These are phyloP conservation scores for Acrocephalus kingi DNA, from an alignment of 2,113 vertebrate species.

Conservation along the genomic window DNA sequence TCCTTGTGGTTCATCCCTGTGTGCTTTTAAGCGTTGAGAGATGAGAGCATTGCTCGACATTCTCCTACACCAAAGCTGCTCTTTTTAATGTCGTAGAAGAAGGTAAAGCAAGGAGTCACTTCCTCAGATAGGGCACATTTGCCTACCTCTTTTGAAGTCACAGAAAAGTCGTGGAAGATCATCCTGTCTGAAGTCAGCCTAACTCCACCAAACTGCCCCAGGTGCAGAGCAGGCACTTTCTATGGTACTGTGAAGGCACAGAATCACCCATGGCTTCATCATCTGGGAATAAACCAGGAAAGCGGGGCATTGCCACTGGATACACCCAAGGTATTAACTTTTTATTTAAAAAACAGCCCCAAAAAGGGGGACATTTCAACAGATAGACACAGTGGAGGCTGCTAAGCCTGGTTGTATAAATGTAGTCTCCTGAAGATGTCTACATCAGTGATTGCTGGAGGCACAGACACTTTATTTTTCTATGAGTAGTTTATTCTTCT, in stretches of 20 bases:
- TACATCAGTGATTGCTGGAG: not conserved
- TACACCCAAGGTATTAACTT: not conserved
- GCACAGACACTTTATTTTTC: not conserved
- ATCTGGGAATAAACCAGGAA: not conserved
- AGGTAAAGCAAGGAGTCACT: constrained; percentile 5
- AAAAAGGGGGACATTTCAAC: not conserved
- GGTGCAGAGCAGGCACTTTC: not conserved
- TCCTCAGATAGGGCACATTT: constrained; percentile 34
- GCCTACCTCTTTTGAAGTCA: constrained; percentile 12
- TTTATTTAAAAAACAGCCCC: not conserved
- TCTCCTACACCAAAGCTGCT: constrained; percentile 38
- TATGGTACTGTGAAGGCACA: not conserved
- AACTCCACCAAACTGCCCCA: constrained; percentile 42
- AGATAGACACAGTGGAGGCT: not conserved
- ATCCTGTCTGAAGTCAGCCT: not conserved
- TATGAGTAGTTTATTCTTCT: not conserved
- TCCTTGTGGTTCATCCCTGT: not conserved
- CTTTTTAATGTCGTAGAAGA: constrained; percentile 3
- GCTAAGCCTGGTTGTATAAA: not conserved
- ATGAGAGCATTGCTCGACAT: not conserved
- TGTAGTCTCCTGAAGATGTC: not conserved
- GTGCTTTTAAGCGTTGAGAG: not conserved
- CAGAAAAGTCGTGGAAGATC: constrained; percentile 2
- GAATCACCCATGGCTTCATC: not conserved
- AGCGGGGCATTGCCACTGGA: not conserved